These are phyloP conservation scores for Encarsia formosa DNA, from an alignment of 2,888 invertebrate species.

Conservation along the genomic window DNA sequence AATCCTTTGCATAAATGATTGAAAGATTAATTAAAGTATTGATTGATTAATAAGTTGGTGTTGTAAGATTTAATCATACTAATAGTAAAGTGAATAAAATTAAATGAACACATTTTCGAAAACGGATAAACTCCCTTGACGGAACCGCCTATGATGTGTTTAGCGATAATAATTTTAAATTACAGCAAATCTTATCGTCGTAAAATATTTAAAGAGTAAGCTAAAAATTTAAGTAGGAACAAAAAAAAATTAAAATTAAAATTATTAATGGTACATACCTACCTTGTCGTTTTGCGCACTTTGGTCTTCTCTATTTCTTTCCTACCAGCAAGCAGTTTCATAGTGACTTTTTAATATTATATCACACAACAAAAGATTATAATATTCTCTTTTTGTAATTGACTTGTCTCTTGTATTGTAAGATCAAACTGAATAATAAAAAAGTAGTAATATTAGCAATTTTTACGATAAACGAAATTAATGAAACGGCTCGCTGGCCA, in stretches of 20 bases:
- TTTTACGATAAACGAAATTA: constrained; percentile 19
- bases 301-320: constrained; percentile 24
- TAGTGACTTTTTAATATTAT: constrained; percentile 6
- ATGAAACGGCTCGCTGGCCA: constrained; percentile 23
- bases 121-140: constrained; percentile 27
- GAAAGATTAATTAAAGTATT: too few relatives aligned
- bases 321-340: constrained; percentile 25
- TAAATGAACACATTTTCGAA: constrained; percentile 19
- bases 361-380: constrained; percentile 16
- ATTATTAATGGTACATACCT: constrained; percentile 31
- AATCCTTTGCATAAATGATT: too few relatives aligned
- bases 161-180: constrained; percentile 33
- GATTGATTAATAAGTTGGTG: too few relatives aligned
- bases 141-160: constrained; percentile 36
- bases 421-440: background rate
- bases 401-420: background rate
- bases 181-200: constrained; percentile 16
- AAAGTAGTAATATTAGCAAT: constrained; percentile 22
- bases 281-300: constrained; percentile 13
- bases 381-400: constrained; percentile 16
- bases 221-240: constrained; percentile 33
- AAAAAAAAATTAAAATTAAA: constrained; percentile 33
- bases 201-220: constrained; percentile 30
- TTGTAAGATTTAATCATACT: constrained; percentile 40
- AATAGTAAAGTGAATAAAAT: constrained; percentile 23